phyloP scores from a whole-genome alignment of 2,113 vertebrate species.

The Dendropsophus ebraccatus region DNA sequence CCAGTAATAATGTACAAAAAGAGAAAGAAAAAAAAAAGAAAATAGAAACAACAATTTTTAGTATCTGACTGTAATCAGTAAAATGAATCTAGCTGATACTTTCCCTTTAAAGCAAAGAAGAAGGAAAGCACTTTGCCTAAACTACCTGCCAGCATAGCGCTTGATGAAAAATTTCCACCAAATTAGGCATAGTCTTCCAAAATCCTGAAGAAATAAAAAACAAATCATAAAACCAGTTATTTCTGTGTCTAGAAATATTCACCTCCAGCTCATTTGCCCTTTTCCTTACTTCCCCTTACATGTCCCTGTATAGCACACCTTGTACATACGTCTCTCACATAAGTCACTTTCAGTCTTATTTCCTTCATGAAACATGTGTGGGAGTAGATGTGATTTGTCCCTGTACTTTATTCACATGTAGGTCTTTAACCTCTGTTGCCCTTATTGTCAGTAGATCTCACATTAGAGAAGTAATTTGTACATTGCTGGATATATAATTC shows the following conservation, averaged over 20 bases:
- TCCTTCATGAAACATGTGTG: background rate
- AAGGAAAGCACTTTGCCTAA: too few relatives aligned
- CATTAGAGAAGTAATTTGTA: conserved; percentile 22
- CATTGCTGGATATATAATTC: background rate
- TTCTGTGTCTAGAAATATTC: background rate
- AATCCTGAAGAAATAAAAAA: conserved; percentile 18
- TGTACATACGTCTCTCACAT: background rate
- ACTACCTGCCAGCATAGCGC: too few relatives aligned
- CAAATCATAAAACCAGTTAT: background rate
- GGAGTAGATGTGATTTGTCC: background rate
- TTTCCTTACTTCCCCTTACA: background rate
- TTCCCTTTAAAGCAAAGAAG: too few relatives aligned
- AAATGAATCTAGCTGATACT: too few relatives aligned
- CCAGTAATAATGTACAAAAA: too few relatives aligned
- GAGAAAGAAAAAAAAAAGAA: too few relatives aligned
- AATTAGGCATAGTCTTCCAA: too few relatives aligned
- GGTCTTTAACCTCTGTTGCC: background rate
- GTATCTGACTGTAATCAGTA: too few relatives aligned
- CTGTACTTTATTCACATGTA: background rate
- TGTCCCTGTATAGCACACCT: background rate
- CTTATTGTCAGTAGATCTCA: background rate
- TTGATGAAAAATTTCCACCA: too few relatives aligned
- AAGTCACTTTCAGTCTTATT: background rate
- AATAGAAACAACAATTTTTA: too few relatives aligned
- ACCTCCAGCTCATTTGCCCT: background rate